A percentile compares a stretch with the other conserved stretches of the same genome.
phyloP scores from a whole-genome alignment of 2,797 vertebrate genomes.

The Lagocephalus sceleratus region DNA sequence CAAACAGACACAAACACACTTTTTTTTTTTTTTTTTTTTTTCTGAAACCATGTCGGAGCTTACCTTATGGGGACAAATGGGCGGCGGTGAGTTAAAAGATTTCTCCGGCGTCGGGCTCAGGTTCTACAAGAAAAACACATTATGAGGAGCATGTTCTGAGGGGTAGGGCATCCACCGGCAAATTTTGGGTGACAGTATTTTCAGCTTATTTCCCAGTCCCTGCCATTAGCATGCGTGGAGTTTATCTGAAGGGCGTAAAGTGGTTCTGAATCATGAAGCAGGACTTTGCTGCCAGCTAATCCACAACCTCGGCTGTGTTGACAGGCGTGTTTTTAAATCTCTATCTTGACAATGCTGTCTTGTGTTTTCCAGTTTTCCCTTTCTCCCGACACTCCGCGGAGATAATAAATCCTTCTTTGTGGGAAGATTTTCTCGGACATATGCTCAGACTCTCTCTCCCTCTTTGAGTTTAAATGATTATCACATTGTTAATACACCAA shows the following conservation, averaged over 20 bases:
- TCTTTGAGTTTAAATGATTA: constrained; percentile 74
- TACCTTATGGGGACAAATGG: constrained; percentile 82
- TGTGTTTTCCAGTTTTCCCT: constrained; percentile 38
- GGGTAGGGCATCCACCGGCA: constrained; percentile 39
- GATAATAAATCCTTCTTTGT: constrained; percentile 68
- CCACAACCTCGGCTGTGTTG: constrained; percentile 46
- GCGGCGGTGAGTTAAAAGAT: constrained; percentile 69
- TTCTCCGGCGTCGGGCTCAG: constrained; percentile 74
- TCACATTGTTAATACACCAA: constrained; percentile 77
- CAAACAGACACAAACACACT: background rate
- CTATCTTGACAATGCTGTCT: constrained; percentile 56
- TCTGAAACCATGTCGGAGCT: constrained; percentile 43
- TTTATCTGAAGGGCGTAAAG: constrained; percentile 44
- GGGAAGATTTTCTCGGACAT: constrained; percentile 70
- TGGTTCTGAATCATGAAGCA: constrained; percentile 29
- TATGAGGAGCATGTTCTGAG: constrained; percentile 61
- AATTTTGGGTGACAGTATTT: constrained; percentile 58
- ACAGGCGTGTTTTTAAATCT: constrained; percentile 54
- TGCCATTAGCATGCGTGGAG: constrained; percentile 48
- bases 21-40: no score
- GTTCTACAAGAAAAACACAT: constrained; percentile 77
- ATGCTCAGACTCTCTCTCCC: constrained; percentile 60
- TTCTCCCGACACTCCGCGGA: constrained; percentile 27
- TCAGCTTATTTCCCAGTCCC: constrained; percentile 47
- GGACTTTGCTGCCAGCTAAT: constrained; percentile 48